These are phyloP conservation scores for Machimus rusticus DNA, from an alignment of 2,888 invertebrate species.

Conservation along the genomic window DNA sequence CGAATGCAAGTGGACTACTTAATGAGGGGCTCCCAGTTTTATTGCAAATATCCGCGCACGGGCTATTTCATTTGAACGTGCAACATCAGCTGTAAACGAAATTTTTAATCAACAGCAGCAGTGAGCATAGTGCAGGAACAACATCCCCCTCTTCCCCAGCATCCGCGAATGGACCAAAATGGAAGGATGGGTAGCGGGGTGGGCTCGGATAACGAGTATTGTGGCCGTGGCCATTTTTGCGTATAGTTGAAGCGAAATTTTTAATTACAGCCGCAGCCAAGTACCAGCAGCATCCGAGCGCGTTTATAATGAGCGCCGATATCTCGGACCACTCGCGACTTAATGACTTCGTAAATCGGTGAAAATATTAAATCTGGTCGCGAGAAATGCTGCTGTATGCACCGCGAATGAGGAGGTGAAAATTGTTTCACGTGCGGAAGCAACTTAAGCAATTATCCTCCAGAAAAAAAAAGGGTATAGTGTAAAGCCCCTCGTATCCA, in stretches of 20 bases:
- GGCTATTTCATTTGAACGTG: slow-evolving; percentile 38
- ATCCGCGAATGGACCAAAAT: background rate
- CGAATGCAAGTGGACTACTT: slow-evolving; percentile 28
- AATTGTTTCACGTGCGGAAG: background rate
- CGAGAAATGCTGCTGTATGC: background rate
- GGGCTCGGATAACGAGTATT: background rate
- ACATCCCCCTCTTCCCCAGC: background rate
- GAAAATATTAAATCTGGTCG: slow-evolving; percentile 31
- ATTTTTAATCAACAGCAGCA: slow-evolving; percentile 32
- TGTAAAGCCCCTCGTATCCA: background rate
- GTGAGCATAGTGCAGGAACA: background rate
- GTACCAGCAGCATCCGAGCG: background rate
- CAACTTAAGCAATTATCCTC: slow-evolving; percentile 2
- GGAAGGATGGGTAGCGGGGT: background rate
- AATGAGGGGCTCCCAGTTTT: slow-evolving; percentile 30
- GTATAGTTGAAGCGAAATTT: slow-evolving; percentile 23
- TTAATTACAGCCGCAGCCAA: slow-evolving; percentile 4
- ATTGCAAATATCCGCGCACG: slow-evolving; percentile 29
- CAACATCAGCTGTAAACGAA: slow-evolving; percentile 38
- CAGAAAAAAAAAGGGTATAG: background rate
- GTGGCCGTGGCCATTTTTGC: slow-evolving; percentile 31
- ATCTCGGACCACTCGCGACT: background rate
- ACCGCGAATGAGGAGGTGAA: background rate
- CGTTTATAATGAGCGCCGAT: slow-evolving; percentile 9
- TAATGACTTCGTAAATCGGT: slow-evolving; percentile 25